Conservation (phyloP, 2,888 invertebrate genomes). For the Nycteola revayana region DNA sequence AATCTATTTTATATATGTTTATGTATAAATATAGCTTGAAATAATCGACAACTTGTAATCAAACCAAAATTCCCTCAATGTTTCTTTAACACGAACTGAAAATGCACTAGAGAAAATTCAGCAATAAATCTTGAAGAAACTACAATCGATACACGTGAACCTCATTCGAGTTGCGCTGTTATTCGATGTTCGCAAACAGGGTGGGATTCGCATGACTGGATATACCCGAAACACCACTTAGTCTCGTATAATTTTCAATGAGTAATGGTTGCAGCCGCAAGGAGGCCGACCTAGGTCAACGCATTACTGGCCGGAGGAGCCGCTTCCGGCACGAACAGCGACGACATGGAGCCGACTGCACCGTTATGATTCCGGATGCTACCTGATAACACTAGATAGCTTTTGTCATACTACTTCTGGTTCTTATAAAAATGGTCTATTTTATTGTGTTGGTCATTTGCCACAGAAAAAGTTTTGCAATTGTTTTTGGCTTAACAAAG, state of each 20-base stretch:
- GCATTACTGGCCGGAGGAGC: constrained; percentile 57
- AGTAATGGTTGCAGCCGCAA: constrained; percentile 61
- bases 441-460: constrained; percentile 20
- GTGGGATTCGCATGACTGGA: constrained; percentile 53
- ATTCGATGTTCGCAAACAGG: constrained; percentile 37
- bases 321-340: constrained; percentile 48
- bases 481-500: no score
- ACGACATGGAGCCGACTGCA: constrained; percentile 34
- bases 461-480: no score
- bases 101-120: constrained; percentile 46
- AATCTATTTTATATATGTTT: no score
- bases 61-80: constrained; percentile 15
- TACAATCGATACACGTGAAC: constrained; percentile 46
- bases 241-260: constrained; percentile 77
- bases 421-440: constrained; percentile 20
- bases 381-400: constrained; percentile 22
- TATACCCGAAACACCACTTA: constrained; percentile 76
- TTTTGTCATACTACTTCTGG: constrained; percentile 14
- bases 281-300: constrained; percentile 70
- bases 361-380: constrained; percentile 34
- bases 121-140: constrained; percentile 48
- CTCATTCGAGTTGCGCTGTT: constrained; percentile 38
- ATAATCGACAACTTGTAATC: no score
- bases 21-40: no score
- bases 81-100: constrained; percentile 33